Percentiles rank a stretch among this genome's conserved stretches.
Conservation (phyloP, 2,113 vertebrate species). For the Sporophila hypoxantha region DNA sequence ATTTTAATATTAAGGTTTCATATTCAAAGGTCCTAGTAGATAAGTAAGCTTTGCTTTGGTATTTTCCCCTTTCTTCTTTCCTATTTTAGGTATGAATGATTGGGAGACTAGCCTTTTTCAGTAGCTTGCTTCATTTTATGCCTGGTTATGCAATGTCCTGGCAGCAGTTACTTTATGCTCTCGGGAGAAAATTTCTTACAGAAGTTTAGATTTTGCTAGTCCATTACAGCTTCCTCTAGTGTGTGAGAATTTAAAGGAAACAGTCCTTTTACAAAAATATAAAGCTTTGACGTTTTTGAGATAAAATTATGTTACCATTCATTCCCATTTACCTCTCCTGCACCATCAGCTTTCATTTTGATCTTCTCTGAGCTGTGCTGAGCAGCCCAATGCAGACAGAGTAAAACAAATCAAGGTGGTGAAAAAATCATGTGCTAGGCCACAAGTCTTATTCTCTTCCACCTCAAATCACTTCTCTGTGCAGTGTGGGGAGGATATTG, state of each 20-base stretch:
- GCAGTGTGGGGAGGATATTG: not conserved
- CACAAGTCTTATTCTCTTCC: not conserved
- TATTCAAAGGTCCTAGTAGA: not conserved
- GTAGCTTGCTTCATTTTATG: not conserved
- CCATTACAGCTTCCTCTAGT: not conserved
- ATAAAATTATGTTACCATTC: not conserved
- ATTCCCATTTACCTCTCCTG: not conserved
- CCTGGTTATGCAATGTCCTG: not conserved
- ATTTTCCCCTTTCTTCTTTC: not conserved
- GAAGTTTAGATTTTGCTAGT: not conserved
- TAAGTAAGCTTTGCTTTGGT: not conserved
- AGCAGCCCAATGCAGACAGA: not conserved
- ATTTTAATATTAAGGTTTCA: not conserved
- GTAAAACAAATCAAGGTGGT: not conserved
- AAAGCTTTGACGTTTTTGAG: not conserved
- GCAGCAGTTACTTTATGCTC: not conserved
- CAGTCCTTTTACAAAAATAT: not conserved
- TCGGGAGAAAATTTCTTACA: not conserved
- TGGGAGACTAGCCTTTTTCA: not conserved
- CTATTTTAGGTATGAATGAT: not conserved
- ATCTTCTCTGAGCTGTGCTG: not conserved
- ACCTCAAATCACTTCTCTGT: not conserved
- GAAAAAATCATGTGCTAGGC: not conserved
- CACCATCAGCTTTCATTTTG: not conserved
- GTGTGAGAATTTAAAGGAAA: not conserved